A percentile compares a stretch with the other conserved stretches of the same genome.
These are phyloP conservation scores for Eristalinus sepulchralis DNA, from an alignment of 2,888 invertebrate species.

Conservation along the genomic window DNA sequence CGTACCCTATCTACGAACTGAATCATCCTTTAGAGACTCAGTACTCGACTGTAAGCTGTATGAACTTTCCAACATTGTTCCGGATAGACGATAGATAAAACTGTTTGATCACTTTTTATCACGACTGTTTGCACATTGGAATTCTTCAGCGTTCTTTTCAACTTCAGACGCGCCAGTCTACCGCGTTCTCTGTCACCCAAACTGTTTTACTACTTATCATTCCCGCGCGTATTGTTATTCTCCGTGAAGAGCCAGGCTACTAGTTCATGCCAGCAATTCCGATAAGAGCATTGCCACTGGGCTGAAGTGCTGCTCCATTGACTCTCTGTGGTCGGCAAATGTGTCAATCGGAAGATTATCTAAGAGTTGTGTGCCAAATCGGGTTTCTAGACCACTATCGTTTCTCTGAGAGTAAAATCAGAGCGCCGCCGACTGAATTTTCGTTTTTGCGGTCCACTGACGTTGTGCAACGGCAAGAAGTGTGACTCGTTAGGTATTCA, in stretches of 20 bases:
- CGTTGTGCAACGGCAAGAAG: background rate
- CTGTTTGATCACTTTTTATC: background rate
- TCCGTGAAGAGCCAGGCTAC: background rate
- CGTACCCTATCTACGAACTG: no score
- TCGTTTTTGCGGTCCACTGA: no score
- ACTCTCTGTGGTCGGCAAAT: conserved; percentile 3
- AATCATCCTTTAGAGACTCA: no score
- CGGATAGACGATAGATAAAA: no score
- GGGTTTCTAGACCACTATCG: background rate
- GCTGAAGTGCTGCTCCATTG: background rate
- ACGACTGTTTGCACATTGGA: background rate
- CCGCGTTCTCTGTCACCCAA: background rate
- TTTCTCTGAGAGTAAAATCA: background rate
- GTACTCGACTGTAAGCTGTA: no score
- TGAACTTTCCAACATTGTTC: no score
- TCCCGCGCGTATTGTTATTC: conserved; percentile 8
- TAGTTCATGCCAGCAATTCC: conserved; percentile 8
- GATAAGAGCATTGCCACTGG: background rate
- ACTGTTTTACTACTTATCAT: background rate
- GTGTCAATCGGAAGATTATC: background rate
- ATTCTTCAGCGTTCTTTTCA: background rate
- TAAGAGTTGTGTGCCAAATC: background rate
- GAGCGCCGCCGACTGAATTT: background rate
- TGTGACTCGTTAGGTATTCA: background rate
- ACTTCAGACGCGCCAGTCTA: background rate